Conservation (phyloP, 2,113 vertebrate species). For the Petrocephalus zakoni region DNA sequence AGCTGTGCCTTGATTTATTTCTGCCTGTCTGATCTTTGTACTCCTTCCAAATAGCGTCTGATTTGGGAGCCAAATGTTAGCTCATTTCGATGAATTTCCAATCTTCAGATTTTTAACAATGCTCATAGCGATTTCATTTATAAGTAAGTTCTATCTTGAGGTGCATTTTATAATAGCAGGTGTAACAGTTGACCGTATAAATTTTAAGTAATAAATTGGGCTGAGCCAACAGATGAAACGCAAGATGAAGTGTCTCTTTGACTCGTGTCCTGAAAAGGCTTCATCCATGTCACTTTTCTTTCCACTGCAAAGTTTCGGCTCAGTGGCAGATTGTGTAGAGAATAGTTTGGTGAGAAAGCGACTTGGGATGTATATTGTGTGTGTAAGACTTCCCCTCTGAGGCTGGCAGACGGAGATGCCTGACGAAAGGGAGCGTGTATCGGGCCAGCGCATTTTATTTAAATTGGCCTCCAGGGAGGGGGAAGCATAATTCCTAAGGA, state of each 20-base stretch:
- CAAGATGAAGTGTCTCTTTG: neutral
- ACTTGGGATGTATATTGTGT: neutral
- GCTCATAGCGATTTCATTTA: neutral
- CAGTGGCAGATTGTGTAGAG: neutral
- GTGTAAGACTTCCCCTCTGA: neutral
- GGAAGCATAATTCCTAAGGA: neutral
- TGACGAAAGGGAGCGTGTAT: neutral
- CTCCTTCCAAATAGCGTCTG: neutral
- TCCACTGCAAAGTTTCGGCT: neutral
- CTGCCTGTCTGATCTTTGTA: neutral
- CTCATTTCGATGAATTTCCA: neutral
- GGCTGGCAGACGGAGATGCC: neutral
- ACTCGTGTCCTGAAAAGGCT: neutral
- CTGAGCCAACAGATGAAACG: neutral
- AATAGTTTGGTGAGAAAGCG: neutral
- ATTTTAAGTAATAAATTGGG: neutral
- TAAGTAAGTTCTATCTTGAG: neutral
- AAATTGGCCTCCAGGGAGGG: neutral
- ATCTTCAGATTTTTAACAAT: neutral
- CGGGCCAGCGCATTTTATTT: neutral
- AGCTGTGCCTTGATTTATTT: neutral
- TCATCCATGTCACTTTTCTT: neutral
- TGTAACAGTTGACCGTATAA: neutral
- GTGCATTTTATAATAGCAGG: neutral
- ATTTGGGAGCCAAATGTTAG: neutral